A percentile compares a stretch with the other conserved stretches of the same genome.
These are phyloP conservation scores for Lineus longissimus DNA, from an alignment of 1,140 invertebrate genomes.

Conservation along the genomic window DNA sequence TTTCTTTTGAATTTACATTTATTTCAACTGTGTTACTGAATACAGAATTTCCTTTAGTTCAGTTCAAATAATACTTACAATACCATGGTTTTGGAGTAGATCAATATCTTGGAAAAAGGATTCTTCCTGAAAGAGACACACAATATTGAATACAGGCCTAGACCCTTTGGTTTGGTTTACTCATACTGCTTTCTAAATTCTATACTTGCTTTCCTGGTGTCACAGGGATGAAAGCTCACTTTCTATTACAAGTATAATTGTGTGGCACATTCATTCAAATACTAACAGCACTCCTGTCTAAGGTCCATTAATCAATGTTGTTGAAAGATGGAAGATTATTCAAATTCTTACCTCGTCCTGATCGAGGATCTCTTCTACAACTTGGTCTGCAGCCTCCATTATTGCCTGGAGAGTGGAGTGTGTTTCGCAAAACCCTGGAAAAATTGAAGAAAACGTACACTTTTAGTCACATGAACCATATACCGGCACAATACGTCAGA, in stretches of 20 bases:
- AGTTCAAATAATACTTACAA: constrained; percentile 58
- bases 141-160: too few species aligned
- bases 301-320: too few species aligned
- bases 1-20: too few species aligned
- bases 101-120: constrained; percentile 60
- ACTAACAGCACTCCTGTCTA: too few species aligned
- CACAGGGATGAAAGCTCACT: not conserved
- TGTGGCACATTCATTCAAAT: too few species aligned
- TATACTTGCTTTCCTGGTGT: constrained; percentile 4
- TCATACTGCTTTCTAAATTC: not conserved
- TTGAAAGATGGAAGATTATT: too few species aligned
- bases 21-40: too few species aligned
- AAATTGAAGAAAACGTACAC: too few species aligned
- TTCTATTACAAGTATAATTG: not conserved
- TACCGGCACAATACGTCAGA: too few species aligned
- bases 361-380: constrained; percentile 36
- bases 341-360: constrained; percentile 45
- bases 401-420: not conserved
- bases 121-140: constrained; percentile 41
- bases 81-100: constrained; percentile 58
- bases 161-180: not conserved
- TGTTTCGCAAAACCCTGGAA: too few species aligned
- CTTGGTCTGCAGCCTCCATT: constrained; percentile 44
- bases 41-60: too few species aligned
- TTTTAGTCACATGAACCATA: too few species aligned